phyloP scores from a whole-genome alignment of 2,797 vertebrate species.

The Liasis olivaceus region DNA sequence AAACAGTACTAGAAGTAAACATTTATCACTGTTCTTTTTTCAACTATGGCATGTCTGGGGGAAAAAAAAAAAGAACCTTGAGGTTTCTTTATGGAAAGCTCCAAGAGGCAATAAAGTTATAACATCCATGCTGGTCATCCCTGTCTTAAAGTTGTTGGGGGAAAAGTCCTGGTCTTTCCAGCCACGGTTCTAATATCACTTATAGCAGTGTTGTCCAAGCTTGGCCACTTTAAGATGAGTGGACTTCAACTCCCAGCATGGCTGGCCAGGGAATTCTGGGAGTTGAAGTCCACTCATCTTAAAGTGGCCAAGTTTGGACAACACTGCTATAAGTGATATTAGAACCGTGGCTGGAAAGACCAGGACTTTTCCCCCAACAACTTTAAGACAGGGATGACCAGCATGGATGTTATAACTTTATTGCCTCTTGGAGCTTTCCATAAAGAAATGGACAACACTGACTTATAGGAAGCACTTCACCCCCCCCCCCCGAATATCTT shows the following conservation, averaged over 20 bases:
- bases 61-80: neutral
- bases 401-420: neutral
- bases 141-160: neutral
- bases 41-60: neutral
- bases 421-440: neutral
- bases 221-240: too few species aligned
- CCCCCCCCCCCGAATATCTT: neutral
- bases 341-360: neutral
- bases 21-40: neutral
- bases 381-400: neutral
- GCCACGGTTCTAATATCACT: neutral
- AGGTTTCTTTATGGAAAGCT: neutral
- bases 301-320: too few species aligned
- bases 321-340: neutral
- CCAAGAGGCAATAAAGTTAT: neutral
- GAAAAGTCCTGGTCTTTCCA: neutral
- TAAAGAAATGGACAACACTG: neutral
- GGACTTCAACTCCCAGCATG: too few species aligned
- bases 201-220: neutral
- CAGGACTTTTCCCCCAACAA: neutral
- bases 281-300: too few species aligned
- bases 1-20: neutral
- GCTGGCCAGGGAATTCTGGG: too few species aligned
- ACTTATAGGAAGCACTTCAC: neutral
- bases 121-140: neutral